phyloP scores from a whole-genome alignment of 2,888 invertebrate species.

The Phasia obesa region DNA sequence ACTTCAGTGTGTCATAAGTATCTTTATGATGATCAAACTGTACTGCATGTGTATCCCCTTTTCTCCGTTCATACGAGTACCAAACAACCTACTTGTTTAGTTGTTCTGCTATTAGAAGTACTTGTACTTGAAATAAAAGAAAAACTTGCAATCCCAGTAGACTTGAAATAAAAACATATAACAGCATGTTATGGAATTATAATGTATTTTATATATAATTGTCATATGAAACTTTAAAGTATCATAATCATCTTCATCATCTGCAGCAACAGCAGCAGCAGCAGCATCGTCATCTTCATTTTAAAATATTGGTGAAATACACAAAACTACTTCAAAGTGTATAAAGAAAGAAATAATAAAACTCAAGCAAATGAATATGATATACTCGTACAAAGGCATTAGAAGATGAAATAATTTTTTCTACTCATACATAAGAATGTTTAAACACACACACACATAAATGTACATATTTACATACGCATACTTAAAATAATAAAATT shows the following conservation, averaged over 20 bases:
- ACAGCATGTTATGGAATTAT: slow-evolving; percentile 57
- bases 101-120: neutral
- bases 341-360: slow-evolving; percentile 1
- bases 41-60: neutral
- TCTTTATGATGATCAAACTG: neutral
- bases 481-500: too few relatives aligned
- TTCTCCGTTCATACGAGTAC: slow-evolving; percentile 3
- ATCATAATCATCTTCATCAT: neutral
- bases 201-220: slow-evolving; percentile 62
- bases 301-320: slow-evolving; percentile 11
- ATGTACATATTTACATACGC: too few relatives aligned
- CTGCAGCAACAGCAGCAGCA: slow-evolving; percentile 6
- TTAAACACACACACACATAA: too few relatives aligned
- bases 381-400: slow-evolving; percentile 2
- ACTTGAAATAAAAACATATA: slow-evolving; percentile 42
- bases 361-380: slow-evolving; percentile 22
- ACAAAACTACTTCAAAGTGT: slow-evolving; percentile 10
- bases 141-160: slow-evolving; percentile 28
- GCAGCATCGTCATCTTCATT: neutral
- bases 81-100: neutral
- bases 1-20: neutral
- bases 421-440: too few relatives aligned
- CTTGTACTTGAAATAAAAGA: neutral
- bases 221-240: slow-evolving; percentile 67
- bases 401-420: too few relatives aligned